These are phyloP conservation scores for Serinus canaria DNA, from an alignment of 2,113 vertebrate species.

Conservation along the genomic window DNA sequence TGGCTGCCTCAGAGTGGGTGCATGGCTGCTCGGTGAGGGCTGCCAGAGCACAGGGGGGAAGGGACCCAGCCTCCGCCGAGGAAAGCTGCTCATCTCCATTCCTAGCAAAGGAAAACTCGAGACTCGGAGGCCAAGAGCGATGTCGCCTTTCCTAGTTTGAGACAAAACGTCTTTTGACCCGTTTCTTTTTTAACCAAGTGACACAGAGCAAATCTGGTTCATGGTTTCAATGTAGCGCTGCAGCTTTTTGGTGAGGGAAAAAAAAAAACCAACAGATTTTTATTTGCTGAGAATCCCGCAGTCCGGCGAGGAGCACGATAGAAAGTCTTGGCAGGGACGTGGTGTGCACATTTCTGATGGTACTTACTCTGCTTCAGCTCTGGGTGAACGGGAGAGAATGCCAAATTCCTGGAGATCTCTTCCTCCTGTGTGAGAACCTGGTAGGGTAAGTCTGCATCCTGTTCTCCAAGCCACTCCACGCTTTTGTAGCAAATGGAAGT, in stretches of 20 bases:
- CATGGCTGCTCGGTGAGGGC: slow-evolving; percentile 49
- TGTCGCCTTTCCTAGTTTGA: slow-evolving; percentile 31
- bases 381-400: background rate
- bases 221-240: slow-evolving; percentile 30
- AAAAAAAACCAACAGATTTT: background rate
- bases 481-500: background rate
- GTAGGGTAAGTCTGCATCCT: background rate
- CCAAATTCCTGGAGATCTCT: background rate
- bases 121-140: slow-evolving; percentile 29
- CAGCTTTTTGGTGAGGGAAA: background rate
- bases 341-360: background rate
- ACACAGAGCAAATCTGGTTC: background rate
- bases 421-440: background rate
- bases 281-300: background rate
- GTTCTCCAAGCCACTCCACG: background rate
- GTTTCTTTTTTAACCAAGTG: background rate
- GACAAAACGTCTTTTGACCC: background rate
- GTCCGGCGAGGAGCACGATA: background rate
- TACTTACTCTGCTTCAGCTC: slow-evolving; percentile 14
- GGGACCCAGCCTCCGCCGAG: slow-evolving; percentile 12
- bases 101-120: slow-evolving; percentile 33
- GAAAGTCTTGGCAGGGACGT: background rate
- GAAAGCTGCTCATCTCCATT: slow-evolving; percentile 33
- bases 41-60: slow-evolving; percentile 50
- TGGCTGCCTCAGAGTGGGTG: slow-evolving; percentile 32